phyloP scores from a whole-genome alignment of 2,797 vertebrate species.

The Echiichthys vipera region DNA sequence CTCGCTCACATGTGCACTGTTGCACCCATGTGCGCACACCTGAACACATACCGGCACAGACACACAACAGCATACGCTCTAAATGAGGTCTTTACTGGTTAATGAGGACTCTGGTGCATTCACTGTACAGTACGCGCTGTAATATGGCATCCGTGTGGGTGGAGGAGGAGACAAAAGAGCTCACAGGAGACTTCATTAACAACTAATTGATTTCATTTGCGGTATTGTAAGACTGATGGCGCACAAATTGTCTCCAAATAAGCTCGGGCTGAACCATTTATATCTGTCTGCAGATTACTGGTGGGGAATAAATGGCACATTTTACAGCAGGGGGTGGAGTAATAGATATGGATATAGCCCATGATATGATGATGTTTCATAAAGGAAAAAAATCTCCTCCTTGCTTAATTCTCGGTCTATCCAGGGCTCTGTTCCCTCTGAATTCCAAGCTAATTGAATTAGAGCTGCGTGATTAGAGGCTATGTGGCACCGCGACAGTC shows the following conservation, averaged over 20 bases:
- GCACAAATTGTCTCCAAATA: slow-evolving; percentile 61
- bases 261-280: slow-evolving; percentile 53
- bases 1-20: neutral
- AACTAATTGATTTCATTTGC: slow-evolving; percentile 77
- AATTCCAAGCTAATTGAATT: slow-evolving; percentile 72
- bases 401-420: slow-evolving; percentile 38
- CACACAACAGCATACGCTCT: slow-evolving; percentile 14
- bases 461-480: slow-evolving; percentile 65
- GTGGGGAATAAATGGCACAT: slow-evolving; percentile 57
- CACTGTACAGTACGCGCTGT: slow-evolving; percentile 24
- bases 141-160: slow-evolving; percentile 31
- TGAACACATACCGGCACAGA: slow-evolving; percentile 12
- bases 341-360: slow-evolving; percentile 56
- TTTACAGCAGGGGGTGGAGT: slow-evolving; percentile 58
- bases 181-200: slow-evolving; percentile 76
- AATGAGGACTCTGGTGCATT: slow-evolving; percentile 68
- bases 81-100: slow-evolving; percentile 51
- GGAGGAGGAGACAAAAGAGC: slow-evolving; percentile 30
- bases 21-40: slow-evolving; percentile 7
- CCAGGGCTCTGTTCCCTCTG: slow-evolving; percentile 35
- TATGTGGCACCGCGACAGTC: slow-evolving; percentile 27
- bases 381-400: slow-evolving; percentile 60
- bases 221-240: slow-evolving; percentile 58
- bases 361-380: slow-evolving; percentile 60
- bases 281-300: slow-evolving; percentile 57